phyloP scores from a whole-genome alignment of 2,113 vertebrate species.

The Struthidea cinerea region DNA sequence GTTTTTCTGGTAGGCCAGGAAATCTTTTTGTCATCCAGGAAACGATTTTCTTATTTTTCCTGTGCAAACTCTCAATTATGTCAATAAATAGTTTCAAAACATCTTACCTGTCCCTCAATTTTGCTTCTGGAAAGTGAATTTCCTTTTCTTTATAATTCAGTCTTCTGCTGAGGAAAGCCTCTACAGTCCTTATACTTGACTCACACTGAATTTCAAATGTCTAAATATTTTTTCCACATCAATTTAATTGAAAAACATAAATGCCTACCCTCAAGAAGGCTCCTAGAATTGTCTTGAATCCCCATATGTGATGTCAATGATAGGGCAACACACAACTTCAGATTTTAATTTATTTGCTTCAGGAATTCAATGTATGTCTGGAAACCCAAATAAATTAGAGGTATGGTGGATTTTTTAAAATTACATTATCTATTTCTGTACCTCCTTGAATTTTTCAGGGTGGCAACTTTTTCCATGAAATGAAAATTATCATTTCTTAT shows the following conservation, averaged over 20 bases:
- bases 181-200: neutral
- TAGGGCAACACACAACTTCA: neutral
- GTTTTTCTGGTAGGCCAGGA: neutral
- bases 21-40: neutral
- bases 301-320: neutral
- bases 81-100: neutral
- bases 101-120: neutral
- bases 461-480: neutral
- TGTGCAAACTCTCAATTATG: neutral
- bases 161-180: neutral
- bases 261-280: neutral
- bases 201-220: neutral
- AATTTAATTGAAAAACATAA: neutral
- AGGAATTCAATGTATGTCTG: neutral
- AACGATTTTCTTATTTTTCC: neutral
- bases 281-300: neutral
- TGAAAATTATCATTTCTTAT: neutral
- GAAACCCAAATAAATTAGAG: neutral
- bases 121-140: neutral
- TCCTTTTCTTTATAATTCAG: neutral
- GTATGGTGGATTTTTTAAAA: neutral
- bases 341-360: neutral
- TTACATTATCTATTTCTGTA: neutral
- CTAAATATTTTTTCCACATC: neutral
- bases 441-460: neutral